A percentile compares a stretch with the other conserved stretches of the same genome.
Conservation (phyloP, 1,140 invertebrate species). For the Euura saliciscinereae region DNA sequence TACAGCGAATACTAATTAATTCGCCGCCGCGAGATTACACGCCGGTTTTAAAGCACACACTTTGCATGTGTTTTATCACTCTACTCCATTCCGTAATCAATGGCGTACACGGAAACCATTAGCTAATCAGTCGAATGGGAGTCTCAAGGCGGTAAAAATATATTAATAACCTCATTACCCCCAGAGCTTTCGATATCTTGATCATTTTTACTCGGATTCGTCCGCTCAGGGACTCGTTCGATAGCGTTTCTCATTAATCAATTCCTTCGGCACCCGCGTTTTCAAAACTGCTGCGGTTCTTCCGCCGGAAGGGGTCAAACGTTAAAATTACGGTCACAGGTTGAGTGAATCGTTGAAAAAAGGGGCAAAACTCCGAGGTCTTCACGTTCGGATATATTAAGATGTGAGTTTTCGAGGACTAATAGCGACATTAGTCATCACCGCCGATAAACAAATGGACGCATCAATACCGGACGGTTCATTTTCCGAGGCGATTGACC, state of each 20-base stretch:
- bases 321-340: background rate
- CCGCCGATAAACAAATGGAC: constrained; percentile 54
- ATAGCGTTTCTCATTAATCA: too few species aligned
- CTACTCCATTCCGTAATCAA: background rate
- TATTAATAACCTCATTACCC: background rate
- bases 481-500: constrained; percentile 20
- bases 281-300: background rate
- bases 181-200: background rate
- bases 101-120: background rate
- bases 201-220: background rate
- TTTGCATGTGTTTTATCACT: constrained; percentile 1
- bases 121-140: background rate
- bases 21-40: background rate
- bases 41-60: background rate
- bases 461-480: constrained; percentile 46
- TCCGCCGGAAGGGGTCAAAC: background rate
- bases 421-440: constrained; percentile 57
- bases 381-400: constrained; percentile 36
- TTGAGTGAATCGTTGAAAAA: background rate
- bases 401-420: constrained; percentile 40
- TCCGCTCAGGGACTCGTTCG: background rate
- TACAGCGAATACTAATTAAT: background rate
- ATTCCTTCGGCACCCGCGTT: too few species aligned
- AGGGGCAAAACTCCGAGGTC: background rate
- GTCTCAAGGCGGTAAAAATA: background rate